Percentiles rank a stretch among this genome's conserved stretches.
Evolutionary conservation across 2,113 vertebrate species (phyloP).

Genomic region (Tragelaphus imberbis): DNA sequence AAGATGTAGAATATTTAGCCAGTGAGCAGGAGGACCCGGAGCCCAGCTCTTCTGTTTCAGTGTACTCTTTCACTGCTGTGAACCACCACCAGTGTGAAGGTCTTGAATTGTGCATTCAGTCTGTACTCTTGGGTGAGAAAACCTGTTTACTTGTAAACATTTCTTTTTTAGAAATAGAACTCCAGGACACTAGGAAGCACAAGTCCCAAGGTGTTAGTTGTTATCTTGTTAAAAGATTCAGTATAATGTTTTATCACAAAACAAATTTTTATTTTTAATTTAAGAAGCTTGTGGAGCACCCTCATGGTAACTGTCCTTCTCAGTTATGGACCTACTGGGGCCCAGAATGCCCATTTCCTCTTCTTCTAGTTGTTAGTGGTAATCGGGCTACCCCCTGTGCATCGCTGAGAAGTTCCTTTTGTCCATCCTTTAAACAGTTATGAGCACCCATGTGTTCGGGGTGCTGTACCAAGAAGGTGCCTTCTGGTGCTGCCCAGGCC

Average conservation of each 20-base stretch:
- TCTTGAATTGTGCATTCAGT: not conserved
- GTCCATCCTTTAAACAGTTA: not conserved
- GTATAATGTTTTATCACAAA: not conserved
- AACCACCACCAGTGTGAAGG: not conserved
- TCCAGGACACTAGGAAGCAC: not conserved
- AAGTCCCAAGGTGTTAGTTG: not conserved
- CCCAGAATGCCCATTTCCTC: not conserved
- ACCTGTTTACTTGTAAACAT: not conserved
- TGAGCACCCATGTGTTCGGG: rapidly evolving
- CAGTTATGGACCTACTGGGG: not conserved
- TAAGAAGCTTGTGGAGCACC: too few species aligned
- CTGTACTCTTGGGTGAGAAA: not conserved
- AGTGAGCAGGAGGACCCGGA: not conserved
- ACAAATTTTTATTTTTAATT: not conserved
- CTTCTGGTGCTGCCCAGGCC: rapidly evolving
- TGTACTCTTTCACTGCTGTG: not conserved
- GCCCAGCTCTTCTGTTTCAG: not conserved
- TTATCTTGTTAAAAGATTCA: not conserved
- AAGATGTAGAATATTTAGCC: not conserved
- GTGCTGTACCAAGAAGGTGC: rapidly evolving
- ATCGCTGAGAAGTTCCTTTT: not conserved
- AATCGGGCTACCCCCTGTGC: not conserved
- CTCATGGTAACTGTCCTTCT: not conserved
- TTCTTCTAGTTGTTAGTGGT: not conserved
- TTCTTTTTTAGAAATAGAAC: not conserved